phyloP scores from a whole-genome alignment of 2,797 vertebrate genomes.

The Danio choprae region DNA sequence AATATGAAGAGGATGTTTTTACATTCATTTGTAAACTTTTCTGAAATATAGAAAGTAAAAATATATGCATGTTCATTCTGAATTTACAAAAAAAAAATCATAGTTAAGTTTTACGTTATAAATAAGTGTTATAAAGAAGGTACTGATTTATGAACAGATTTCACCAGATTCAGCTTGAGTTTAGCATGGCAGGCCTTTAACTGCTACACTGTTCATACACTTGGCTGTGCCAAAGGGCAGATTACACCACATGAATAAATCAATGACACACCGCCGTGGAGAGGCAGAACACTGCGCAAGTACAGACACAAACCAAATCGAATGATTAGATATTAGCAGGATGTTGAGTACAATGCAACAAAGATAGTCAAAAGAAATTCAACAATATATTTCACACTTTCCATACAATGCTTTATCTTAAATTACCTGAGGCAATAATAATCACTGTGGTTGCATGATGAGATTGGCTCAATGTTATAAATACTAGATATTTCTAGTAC shows the following conservation, averaged over 20 bases:
- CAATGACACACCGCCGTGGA: neutral
- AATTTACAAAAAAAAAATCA: neutral
- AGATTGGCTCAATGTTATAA: no score
- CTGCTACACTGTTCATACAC: neutral
- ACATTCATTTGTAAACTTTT: neutral
- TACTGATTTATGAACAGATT: neutral
- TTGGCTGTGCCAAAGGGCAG: slow-evolving; percentile 2
- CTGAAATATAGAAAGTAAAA: neutral
- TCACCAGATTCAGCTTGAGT: neutral
- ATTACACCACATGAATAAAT: slow-evolving; percentile 36
- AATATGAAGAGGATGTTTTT: neutral
- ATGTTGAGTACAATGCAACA: neutral
- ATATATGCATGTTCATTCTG: neutral
- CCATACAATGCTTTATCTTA: neutral
- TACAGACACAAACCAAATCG: neutral
- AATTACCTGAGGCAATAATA: neutral
- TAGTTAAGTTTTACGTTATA: neutral
- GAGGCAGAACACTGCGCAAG: neutral
- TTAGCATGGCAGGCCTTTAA: neutral
- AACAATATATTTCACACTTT: neutral
- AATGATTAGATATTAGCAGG: neutral
- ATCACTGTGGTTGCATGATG: no score
- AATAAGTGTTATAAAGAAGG: neutral
- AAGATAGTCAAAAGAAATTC: neutral
- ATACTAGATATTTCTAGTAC: no score